phyloP scores from a whole-genome alignment of 2,888 invertebrate species.

The Lasioglossum lativentre region DNA sequence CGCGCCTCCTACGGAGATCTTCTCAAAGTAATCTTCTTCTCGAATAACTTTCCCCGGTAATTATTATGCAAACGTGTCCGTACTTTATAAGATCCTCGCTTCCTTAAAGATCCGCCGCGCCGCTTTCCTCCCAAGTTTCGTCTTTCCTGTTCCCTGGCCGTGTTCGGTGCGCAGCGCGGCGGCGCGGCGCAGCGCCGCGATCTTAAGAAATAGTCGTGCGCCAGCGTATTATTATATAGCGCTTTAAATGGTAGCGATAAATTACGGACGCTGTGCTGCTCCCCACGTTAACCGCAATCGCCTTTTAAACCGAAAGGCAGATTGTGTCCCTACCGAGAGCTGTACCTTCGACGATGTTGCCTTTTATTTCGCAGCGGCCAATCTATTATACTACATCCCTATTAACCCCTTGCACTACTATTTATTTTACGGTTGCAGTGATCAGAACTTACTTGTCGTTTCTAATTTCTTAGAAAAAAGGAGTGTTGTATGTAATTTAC shows the following conservation, averaged over 20 bases:
- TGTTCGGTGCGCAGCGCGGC: too few relatives aligned
- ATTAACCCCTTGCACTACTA: too few relatives aligned
- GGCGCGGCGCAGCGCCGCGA: conserved; percentile 60
- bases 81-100: conserved; percentile 62
- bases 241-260: conserved; percentile 82
- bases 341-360: conserved; percentile 23
- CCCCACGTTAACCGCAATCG: conserved; percentile 77
- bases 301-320: conserved; percentile 73
- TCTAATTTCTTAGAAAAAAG: too few relatives aligned
- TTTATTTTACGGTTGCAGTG: too few relatives aligned
- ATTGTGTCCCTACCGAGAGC: conserved; percentile 39
- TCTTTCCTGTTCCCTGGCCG: conserved; percentile 35
- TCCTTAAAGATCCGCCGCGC: conserved; percentile 47
- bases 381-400: background rate
- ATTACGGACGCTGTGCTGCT: conserved; percentile 76
- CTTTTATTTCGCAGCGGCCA: background rate
- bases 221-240: conserved; percentile 80
- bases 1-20: conserved; percentile 37
- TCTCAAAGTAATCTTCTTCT: conserved; percentile 54
- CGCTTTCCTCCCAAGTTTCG: conserved; percentile 55
- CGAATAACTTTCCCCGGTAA: conserved; percentile 65
- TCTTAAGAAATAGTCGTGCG: conserved; percentile 79
- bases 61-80: conserved; percentile 61
- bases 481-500: too few relatives aligned
- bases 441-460: too few relatives aligned